A percentile compares a stretch with the other conserved stretches of the same genome.
These are phyloP conservation scores for Corvus cornix DNA, from an alignment of 2,113 vertebrate genomes.

Conservation along the genomic window DNA sequence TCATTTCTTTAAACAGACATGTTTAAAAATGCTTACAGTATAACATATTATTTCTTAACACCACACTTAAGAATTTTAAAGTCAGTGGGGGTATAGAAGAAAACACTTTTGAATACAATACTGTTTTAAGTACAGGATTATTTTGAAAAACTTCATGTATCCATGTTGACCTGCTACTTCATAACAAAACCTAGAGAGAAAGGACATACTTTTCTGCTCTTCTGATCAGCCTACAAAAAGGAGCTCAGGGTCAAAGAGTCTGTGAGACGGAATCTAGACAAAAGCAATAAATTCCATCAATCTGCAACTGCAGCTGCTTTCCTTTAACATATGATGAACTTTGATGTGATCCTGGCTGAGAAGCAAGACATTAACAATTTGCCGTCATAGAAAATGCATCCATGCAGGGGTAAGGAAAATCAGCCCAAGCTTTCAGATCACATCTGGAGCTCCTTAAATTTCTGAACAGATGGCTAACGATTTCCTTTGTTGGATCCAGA, in stretches of 20 bases:
- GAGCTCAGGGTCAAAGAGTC: not conserved
- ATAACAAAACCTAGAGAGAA: not conserved
- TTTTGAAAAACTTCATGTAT: not conserved
- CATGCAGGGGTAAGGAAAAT: constrained; percentile 5
- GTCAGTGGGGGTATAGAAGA: not conserved
- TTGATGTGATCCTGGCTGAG: constrained; percentile 11
- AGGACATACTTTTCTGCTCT: not conserved
- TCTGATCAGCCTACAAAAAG: not conserved
- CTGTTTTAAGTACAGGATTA: not conserved
- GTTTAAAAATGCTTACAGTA: not conserved
- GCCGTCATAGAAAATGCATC: not conserved
- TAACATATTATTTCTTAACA: not conserved
- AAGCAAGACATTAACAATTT: constrained; percentile 5
- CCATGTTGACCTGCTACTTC: not conserved
- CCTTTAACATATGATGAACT: constrained; percentile 23
- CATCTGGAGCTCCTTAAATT: constrained; percentile 41
- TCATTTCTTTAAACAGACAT: not conserved
- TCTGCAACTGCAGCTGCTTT: constrained; percentile 22
- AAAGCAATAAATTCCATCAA: constrained; percentile 6
- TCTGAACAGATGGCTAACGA: constrained; percentile 15
- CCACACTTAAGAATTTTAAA: not conserved
- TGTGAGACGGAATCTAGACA: constrained; percentile 8
- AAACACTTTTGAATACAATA: not conserved
- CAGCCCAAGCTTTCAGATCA: not conserved
- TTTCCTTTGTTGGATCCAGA: not conserved